Conservation (phyloP, 1,140 invertebrate genomes). For the Gonioctena quinquepunctata region DNA sequence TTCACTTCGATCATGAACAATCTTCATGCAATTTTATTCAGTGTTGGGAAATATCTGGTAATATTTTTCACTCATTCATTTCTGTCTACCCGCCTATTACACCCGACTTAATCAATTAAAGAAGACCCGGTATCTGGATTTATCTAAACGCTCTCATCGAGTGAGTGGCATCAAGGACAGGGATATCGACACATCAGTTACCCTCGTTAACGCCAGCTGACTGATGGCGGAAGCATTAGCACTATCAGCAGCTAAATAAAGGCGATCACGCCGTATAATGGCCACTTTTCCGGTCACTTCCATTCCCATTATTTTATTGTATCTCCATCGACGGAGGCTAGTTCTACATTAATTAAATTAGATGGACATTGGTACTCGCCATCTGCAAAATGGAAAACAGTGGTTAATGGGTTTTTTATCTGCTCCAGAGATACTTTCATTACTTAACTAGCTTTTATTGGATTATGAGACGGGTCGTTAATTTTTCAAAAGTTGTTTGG, state of each 20-base stretch:
- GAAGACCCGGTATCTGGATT: conserved; percentile 23
- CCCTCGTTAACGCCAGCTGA: conserved; percentile 54
- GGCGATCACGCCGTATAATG: conserved; percentile 48
- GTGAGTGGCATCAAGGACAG: conserved; percentile 9
- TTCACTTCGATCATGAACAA: too few relatives aligned
- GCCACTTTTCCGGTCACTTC: conserved; percentile 46
- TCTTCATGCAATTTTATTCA: too few relatives aligned
- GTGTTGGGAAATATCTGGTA: too few relatives aligned
- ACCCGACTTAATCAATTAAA: conserved; percentile 24
- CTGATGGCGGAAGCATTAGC: conserved; percentile 54
- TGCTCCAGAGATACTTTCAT: not conserved
- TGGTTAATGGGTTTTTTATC: conserved; percentile 38
- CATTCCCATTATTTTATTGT: conserved; percentile 38
- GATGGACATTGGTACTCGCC: conserved; percentile 32
- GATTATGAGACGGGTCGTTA: not conserved
- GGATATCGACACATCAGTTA: conserved; percentile 47
- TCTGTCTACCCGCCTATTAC: not conserved
- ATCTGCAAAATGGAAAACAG: conserved; percentile 42
- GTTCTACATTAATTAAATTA: conserved; percentile 43
- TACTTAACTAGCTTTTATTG: not conserved
- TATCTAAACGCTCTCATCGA: conserved; percentile 26
- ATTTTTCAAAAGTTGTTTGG: not conserved
- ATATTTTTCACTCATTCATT: not conserved
- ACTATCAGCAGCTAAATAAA: conserved; percentile 51
- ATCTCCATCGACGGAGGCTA: conserved; percentile 23